phyloP scores from a whole-genome alignment of 92 coral and sea anemone species.

The Palythoa heliodiscus region DNA sequence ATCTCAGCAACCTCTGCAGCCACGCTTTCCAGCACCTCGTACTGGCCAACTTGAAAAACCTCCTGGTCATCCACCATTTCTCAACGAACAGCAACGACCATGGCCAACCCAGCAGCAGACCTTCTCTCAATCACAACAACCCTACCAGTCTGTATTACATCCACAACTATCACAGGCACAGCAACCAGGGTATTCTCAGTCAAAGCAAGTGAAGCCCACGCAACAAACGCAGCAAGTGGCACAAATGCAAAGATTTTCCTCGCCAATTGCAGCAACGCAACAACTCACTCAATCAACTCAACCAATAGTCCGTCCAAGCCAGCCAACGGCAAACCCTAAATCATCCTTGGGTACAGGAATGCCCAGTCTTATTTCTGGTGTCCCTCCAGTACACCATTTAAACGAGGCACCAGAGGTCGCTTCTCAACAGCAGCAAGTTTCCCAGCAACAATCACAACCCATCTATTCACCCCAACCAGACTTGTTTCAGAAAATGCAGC shows the following conservation, averaged over 20 bases:
- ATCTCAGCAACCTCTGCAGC: conserved; percentile 34
- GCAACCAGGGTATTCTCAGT: conserved; percentile 1
- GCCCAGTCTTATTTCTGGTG: not conserved
- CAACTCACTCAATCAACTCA: not conserved
- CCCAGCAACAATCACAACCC: not conserved
- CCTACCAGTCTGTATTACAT: not conserved
- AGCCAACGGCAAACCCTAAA: not conserved
- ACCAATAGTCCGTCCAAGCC: conserved; percentile 3
- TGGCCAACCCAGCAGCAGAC: conserved; percentile 35
- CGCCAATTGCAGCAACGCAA: conserved; percentile 9
- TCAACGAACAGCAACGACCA: conserved; percentile 6
- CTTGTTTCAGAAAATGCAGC: not conserved
- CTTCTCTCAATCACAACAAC: not conserved
- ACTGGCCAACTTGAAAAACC: not conserved
- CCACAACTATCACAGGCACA: conserved; percentile 16
- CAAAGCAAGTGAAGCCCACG: conserved; percentile 11
- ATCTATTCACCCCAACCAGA: conserved; percentile 4
- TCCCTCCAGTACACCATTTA: not conserved
- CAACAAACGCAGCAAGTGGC: not conserved
- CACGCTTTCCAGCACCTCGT: not conserved
- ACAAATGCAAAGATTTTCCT: not conserved
- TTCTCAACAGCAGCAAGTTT: not conserved
- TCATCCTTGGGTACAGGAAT: not conserved
- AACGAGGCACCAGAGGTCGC: too few species aligned
- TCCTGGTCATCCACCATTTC: not conserved